Conservation (phyloP, 2,797 vertebrate species). For the Emys orbicularis region DNA sequence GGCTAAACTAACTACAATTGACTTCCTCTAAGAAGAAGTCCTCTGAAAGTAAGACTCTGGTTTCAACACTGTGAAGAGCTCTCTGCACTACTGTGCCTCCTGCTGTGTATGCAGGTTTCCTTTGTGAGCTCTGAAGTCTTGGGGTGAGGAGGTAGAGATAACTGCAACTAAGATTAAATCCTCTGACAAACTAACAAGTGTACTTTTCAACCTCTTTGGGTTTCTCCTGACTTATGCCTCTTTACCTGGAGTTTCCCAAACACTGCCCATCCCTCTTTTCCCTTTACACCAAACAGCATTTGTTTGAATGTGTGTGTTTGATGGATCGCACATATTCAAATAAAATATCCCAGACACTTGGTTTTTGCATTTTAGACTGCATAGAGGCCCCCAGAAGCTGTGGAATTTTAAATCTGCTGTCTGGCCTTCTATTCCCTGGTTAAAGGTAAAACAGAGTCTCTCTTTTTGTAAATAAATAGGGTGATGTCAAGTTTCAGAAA, state of each 20-base stretch:
- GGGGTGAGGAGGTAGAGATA: neutral
- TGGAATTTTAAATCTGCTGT: neutral
- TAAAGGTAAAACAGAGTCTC: neutral
- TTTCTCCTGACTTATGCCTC: neutral
- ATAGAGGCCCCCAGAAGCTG: neutral
- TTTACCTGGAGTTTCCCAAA: neutral
- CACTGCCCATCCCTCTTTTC: neutral
- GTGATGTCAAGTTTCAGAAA: neutral
- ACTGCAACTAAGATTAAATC: neutral
- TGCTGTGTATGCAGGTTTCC: neutral
- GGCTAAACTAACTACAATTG: neutral
- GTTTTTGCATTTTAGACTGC: neutral
- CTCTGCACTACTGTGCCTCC: neutral
- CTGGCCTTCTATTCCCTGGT: neutral
- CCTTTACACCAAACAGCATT: neutral
- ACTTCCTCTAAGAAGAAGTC: neutral
- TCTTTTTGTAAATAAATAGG: slow-evolving; percentile 19
- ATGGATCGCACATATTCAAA: neutral
- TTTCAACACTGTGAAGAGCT: neutral
- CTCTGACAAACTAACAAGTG: neutral
- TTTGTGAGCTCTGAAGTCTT: neutral
- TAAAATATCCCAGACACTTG: fast-evolving
- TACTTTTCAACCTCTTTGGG: neutral
- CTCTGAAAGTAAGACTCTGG: neutral
- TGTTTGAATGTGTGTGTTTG: neutral